These are phyloP conservation scores for Amblyraja radiata DNA, from an alignment of 2,797 vertebrate genomes.

Conservation along the genomic window DNA sequence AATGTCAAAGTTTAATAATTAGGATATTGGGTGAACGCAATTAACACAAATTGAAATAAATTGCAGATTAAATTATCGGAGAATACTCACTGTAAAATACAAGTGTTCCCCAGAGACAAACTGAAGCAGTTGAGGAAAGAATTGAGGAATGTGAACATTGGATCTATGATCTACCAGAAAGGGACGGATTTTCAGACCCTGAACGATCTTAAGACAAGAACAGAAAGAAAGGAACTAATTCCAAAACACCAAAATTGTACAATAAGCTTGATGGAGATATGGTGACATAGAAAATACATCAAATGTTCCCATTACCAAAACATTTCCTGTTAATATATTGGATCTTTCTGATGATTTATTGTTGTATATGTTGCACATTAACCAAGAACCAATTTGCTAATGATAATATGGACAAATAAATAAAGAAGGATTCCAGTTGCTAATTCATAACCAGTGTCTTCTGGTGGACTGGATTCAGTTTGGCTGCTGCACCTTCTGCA, in stretches of 20 bases:
- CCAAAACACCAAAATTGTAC: not conserved
- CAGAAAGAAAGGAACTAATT: not conserved
- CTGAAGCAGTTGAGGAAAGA: not conserved
- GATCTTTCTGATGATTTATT: not conserved
- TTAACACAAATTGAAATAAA: not conserved
- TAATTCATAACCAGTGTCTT: not conserved
- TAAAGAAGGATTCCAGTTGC: not conserved
- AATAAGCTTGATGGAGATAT: not conserved
- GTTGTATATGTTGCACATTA: not conserved
- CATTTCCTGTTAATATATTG: not conserved
- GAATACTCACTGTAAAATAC: not conserved
- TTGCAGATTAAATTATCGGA: not conserved
- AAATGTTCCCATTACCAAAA: not conserved
- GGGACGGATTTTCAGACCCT: not conserved
- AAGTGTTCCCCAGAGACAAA: not conserved
- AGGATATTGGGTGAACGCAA: not conserved
- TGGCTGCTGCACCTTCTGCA: not conserved
- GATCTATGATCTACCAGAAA: not conserved
- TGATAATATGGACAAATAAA: not conserved
- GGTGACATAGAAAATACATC: not conserved
- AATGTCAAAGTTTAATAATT: conserved; percentile 2
- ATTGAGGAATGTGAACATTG: not conserved
- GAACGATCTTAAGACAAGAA: not conserved
- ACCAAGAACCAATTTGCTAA: not conserved
- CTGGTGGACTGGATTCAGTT: not conserved